These are phyloP conservation scores for Cirrhinus mrigala DNA, from an alignment of 2,797 vertebrate genomes.

Conservation along the genomic window DNA sequence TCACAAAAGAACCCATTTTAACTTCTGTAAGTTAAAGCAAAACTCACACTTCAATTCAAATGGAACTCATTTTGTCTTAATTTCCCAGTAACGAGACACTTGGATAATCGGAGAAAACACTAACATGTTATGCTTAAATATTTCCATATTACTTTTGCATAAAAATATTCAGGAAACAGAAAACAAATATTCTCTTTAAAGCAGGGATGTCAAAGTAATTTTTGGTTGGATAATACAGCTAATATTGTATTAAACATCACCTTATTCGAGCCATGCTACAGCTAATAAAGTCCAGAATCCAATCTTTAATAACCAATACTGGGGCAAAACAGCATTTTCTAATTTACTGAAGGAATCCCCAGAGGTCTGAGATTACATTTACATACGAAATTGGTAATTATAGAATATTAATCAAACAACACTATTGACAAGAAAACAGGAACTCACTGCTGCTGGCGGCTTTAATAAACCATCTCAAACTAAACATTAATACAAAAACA, in stretches of 20 bases:
- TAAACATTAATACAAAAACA: not conserved
- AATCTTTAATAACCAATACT: not conserved
- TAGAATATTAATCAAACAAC: not conserved
- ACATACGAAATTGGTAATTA: conserved; percentile 5
- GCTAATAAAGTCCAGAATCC: not conserved
- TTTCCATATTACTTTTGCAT: not conserved
- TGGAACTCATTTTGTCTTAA: not conserved
- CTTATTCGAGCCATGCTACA: not conserved
- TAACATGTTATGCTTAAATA: not conserved
- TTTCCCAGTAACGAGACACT: not conserved
- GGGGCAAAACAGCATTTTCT: not conserved
- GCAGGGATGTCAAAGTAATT: not conserved
- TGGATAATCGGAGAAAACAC: not conserved
- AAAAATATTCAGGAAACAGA: not conserved
- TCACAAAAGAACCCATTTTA: not conserved
- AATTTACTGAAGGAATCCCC: not conserved
- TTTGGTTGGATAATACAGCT: not conserved
- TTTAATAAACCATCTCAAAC: not conserved
- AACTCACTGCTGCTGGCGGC: not conserved
- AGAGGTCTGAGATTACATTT: not conserved
- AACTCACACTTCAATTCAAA: not conserved
- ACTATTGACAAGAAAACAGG: not conserved
- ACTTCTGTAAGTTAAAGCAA: not conserved
- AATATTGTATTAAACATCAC: not conserved
- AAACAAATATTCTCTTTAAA: not conserved